phyloP scores from a whole-genome alignment of 2,113 vertebrate species.

The Poeciliopsis prolifica region DNA sequence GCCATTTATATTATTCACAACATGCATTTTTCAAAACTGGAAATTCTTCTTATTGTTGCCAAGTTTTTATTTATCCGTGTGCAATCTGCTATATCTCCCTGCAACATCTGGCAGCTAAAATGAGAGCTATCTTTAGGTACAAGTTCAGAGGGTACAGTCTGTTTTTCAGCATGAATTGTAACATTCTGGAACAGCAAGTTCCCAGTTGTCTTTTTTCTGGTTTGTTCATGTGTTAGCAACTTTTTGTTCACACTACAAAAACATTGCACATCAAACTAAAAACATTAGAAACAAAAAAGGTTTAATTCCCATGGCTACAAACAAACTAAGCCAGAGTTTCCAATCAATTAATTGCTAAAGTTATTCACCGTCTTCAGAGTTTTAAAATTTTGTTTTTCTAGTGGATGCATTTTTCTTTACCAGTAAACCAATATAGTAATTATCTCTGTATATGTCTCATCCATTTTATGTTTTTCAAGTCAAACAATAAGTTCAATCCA shows the following conservation, averaged over 20 bases:
- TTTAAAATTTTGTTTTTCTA: too few relatives aligned
- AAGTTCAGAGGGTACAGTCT: conserved; percentile 32
- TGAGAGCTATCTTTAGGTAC: conserved; percentile 36
- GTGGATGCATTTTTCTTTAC: too few relatives aligned
- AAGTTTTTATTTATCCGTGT: conserved; percentile 52
- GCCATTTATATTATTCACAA: not conserved
- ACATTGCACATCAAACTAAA: not conserved
- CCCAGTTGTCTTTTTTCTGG: not conserved
- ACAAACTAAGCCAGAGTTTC: too few relatives aligned
- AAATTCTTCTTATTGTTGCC: conserved; percentile 42
- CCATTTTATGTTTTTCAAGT: too few relatives aligned
- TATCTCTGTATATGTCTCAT: too few relatives aligned
- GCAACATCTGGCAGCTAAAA: conserved; percentile 57
- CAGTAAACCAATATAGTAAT: too few relatives aligned
- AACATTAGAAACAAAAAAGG: not conserved
- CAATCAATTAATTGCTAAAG: too few relatives aligned
- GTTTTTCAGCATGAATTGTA: conserved; percentile 28
- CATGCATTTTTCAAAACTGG: conserved; percentile 12
- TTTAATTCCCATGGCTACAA: too few relatives aligned
- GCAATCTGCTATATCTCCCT: conserved; percentile 46
- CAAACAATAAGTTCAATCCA: too few relatives aligned
- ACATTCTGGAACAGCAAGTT: not conserved
- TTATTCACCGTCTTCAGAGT: too few relatives aligned
- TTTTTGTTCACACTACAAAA: not conserved
- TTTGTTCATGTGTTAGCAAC: not conserved